phyloP scores from a whole-genome alignment of 92 coral and sea anemone species.

The Pocillopora meandrina region DNA sequence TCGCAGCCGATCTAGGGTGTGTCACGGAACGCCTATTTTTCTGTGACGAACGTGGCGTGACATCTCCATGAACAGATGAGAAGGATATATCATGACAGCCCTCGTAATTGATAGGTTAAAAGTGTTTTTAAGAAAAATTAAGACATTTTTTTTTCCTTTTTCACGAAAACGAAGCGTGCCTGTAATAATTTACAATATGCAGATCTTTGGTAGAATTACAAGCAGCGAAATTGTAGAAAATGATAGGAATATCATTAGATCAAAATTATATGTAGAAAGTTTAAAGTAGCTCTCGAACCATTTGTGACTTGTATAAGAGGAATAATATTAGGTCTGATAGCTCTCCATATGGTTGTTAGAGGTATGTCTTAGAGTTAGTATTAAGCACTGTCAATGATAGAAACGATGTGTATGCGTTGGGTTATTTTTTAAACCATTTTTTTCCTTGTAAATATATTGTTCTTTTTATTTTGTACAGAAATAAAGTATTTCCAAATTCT shows the following conservation, averaged over 20 bases:
- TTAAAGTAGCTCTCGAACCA: not conserved
- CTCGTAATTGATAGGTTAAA: not conserved
- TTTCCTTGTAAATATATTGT: conserved; percentile 30
- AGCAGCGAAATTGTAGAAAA: not conserved
- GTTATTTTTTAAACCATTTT: conserved; percentile 27
- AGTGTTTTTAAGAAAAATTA: not conserved
- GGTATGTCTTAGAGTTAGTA: not conserved
- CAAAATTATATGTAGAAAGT: not conserved
- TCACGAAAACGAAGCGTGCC: conserved; percentile 1
- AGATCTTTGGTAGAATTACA: not conserved
- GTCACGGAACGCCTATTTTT: too few species aligned
- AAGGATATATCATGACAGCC: not conserved
- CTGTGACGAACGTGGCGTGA: too few species aligned
- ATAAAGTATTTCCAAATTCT: conserved; percentile 22
- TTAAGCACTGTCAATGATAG: not conserved
- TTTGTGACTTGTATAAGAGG: not conserved
- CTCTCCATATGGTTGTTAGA: not conserved
- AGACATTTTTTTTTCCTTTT: not conserved
- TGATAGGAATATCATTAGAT: not conserved
- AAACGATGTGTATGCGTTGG: not conserved
- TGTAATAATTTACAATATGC: not conserved
- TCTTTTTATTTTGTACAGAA: conserved; percentile 35
- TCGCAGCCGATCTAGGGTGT: too few species aligned
- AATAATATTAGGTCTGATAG: not conserved
- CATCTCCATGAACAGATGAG: too few species aligned